Conservation (phyloP, 2,888 invertebrate genomes). For the Antheraea yamamai region DNA sequence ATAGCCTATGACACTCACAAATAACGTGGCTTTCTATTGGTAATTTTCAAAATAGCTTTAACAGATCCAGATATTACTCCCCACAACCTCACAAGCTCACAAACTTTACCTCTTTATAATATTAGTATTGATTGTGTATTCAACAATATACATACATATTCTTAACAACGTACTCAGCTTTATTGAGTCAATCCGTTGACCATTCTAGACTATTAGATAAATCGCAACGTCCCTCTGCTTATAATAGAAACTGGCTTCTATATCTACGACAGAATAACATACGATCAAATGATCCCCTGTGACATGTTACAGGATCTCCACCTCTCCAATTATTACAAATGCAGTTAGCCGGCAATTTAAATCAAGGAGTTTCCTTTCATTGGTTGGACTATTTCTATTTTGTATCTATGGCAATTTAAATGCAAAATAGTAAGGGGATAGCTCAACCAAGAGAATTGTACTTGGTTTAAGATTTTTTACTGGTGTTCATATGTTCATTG, state of each 20-base stretch:
- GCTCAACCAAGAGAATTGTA: too few species aligned
- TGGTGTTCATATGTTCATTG: too few species aligned
- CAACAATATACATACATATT: not conserved
- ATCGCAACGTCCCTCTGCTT: conserved; percentile 51
- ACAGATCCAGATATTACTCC: too few species aligned
- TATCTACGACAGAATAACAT: conserved; percentile 58
- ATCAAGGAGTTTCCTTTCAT: conserved; percentile 62
- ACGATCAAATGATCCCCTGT: conserved; percentile 50
- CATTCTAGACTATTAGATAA: conserved; percentile 46
- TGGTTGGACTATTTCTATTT: conserved; percentile 30
- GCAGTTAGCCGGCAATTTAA: conserved; percentile 61
- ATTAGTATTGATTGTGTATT: not conserved
- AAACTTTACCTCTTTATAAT: too few species aligned
- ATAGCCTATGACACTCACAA: too few species aligned
- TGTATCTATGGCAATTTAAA: conserved; percentile 8
- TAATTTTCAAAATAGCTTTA: too few species aligned
- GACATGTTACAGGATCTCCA: conserved; percentile 54
- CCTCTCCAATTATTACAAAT: conserved; percentile 65
- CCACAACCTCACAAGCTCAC: too few species aligned
- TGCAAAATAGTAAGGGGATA: too few species aligned
- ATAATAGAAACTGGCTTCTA: conserved; percentile 53
- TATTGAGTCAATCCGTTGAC: conserved; percentile 15
- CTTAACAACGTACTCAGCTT: not conserved
- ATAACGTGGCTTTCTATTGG: too few species aligned
- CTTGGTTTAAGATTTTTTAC: too few species aligned